Base-by-base conservation (phyloP, 1,140 invertebrate genomes). In the Lepidotrigona ventralis region DNA sequence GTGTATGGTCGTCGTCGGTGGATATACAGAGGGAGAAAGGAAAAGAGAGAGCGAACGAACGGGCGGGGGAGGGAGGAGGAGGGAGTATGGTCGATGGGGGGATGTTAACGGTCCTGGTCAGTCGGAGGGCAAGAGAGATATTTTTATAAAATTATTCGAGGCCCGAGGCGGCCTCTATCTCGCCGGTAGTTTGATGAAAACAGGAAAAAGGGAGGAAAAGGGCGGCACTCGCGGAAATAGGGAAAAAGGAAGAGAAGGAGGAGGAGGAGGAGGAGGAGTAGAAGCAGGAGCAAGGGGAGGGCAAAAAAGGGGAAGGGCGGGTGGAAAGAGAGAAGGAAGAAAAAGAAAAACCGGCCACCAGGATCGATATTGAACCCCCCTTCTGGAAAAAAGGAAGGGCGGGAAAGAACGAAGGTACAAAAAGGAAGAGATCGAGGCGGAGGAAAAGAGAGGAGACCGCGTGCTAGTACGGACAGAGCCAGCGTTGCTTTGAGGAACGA, bases 191-290 rank as follows among this genome's bases (percentile, higher is more conserved):
- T 85, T 79, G 87, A 88, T 88, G 87, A 88, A 88, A 88, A 87
- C 86, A 87, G 86, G 86, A 88, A 85, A 88, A 87, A 87, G 87
- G 87, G 86, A 85, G 87, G 83, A 88, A 88, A 88, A 88, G 87
- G 87, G 87, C 86, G 87, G 87, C 76, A 88, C 87, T 88, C 86
- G 87, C 81, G 87, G 87, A 85, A 88, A 88, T 85, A 88, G 75
- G 71, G 71, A 80, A 60, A 79, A 88, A 68, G 63, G 70, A 69
- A 29, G 21, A 46, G 39, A 8, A 46, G 39, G 39, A 8, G 39
- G 39, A 46, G 39, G 39, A 39, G 39, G 39, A 39, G 33, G 33
- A 39, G 39, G 39, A 46, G 39, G 39, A 46, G 39, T 46, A 46
- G 39, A 46, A 46, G 39, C 39, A 46, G 39, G 39, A 46, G 39